phyloP scores from a whole-genome alignment of 2,113 vertebrate species.

The Atlantisia rogersi region DNA sequence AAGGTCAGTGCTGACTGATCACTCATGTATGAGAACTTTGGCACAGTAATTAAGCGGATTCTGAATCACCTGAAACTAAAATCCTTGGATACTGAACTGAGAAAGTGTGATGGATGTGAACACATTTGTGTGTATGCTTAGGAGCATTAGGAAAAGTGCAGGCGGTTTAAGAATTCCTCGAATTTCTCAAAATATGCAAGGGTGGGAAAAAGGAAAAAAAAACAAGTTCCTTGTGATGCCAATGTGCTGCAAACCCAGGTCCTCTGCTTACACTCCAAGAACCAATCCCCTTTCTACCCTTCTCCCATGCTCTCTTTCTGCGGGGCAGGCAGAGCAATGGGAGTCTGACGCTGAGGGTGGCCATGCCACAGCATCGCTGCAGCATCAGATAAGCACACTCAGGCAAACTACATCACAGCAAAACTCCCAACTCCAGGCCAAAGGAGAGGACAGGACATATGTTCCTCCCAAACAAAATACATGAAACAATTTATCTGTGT shows the following conservation, averaged over 20 bases:
- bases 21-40: not conserved
- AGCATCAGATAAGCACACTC: not conserved
- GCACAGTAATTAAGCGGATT: not conserved
- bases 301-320: not conserved
- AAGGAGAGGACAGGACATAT: not conserved
- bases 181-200: not conserved
- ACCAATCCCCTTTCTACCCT: not conserved
- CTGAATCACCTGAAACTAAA: not conserved
- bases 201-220: not conserved
- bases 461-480: not conserved
- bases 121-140: not conserved
- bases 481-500: not conserved
- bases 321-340: fast-evolving
- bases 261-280: not conserved
- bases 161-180: not conserved
- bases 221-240: not conserved
- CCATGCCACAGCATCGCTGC: not conserved
- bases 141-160: not conserved
- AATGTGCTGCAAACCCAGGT: not conserved
- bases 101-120: not conserved
- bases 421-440: not conserved
- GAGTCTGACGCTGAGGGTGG: not conserved
- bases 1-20: conserved; percentile 5
- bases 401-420: not conserved
- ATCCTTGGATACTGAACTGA: not conserved